Evolutionary conservation across 2,113 vertebrate genomes (phyloP).

Genomic region (Rhinolophus sinicus): DNA sequence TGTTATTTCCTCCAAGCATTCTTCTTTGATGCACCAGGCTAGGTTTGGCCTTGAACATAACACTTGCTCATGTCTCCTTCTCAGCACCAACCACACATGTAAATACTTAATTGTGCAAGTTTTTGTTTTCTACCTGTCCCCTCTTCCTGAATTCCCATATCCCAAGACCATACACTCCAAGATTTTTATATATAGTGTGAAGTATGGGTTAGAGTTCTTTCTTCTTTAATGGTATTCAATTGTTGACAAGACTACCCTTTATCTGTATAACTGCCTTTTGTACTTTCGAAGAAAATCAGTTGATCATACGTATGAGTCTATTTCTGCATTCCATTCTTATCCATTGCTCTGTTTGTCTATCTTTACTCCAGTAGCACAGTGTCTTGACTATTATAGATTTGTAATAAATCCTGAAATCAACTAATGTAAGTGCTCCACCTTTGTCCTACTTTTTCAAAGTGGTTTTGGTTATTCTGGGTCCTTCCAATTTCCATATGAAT

Average conservation of each 20-base stretch:
- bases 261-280: not conserved
- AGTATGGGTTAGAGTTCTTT: not conserved
- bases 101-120: not conserved
- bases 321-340: slow-evolving; percentile 7
- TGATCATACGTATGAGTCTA: not conserved
- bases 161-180: not conserved
- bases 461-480: slow-evolving; percentile 38
- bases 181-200: not conserved
- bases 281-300: not conserved
- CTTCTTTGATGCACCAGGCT: not conserved
- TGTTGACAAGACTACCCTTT: not conserved
- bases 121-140: not conserved
- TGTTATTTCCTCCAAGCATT: not conserved
- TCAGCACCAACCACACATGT: not conserved
- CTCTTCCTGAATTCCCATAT: not conserved
- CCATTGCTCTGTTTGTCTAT: not conserved
- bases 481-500: slow-evolving; percentile 35
- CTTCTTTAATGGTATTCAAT: not conserved
- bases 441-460: slow-evolving; percentile 50
- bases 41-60: not conserved
- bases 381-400: slow-evolving; percentile 24
- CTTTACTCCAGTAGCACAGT: not conserved
- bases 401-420: slow-evolving; percentile 16
- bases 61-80: not conserved
- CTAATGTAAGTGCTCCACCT: not conserved